Evolutionary conservation across 2,888 invertebrate genomes (phyloP).

Genomic region (Zonitis immaculata): DNA sequence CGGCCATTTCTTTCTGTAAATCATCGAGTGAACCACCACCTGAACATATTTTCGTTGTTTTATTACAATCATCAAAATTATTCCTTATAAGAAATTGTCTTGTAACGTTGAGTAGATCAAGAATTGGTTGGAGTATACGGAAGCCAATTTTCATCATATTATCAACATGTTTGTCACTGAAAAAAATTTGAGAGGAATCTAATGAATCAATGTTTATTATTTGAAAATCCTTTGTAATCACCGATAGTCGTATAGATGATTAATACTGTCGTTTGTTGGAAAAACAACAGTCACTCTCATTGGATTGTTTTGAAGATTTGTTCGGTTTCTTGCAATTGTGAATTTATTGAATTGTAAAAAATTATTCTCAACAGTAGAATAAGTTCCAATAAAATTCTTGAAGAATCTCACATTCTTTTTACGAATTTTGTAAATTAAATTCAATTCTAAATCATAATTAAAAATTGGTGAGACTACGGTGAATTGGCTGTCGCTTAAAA

Average conservation of each 20-base stretch:
- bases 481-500: neutral
- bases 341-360: neutral
- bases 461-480: neutral
- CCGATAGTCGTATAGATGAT: neutral
- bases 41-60: neutral
- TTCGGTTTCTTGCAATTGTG: neutral
- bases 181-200: neutral
- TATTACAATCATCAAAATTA: neutral
- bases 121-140: neutral
- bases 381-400: neutral
- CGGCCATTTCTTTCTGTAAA: constrained; percentile 51
- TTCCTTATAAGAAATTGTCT: neutral
- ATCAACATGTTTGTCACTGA: neutral
- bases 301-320: neutral
- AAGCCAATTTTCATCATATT: neutral
- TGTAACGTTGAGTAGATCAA: neutral
- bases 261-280: neutral
- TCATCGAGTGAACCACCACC: constrained; percentile 56
- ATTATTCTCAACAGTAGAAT: neutral
- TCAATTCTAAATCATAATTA: neutral
- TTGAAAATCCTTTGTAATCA: too few species aligned
- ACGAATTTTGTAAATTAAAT: neutral
- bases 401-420: neutral
- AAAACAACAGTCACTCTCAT: neutral
- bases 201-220: too few species aligned